Conservation (phyloP, 2,113 vertebrate genomes). For the Gorsachius goisagi region DNA sequence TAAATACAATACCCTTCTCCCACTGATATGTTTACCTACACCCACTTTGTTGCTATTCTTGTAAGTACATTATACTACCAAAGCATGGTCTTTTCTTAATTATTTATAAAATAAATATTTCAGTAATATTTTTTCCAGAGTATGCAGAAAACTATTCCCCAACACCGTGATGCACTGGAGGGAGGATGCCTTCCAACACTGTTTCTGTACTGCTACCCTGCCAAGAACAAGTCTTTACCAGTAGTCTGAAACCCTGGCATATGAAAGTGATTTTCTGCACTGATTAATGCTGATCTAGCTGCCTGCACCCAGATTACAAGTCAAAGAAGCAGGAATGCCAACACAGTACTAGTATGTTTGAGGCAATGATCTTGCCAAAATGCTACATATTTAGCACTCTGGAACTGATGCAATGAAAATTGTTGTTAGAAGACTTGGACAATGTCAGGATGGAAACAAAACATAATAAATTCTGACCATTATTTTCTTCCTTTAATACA, state of each 20-base stretch:
- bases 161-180: not conserved
- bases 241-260: not conserved
- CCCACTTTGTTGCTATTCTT: not conserved
- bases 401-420: not conserved
- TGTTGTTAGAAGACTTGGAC: not conserved
- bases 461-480: not conserved
- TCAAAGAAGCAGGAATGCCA: not conserved
- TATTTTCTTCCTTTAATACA: not conserved
- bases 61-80: not conserved
- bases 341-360: not conserved
- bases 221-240: not conserved
- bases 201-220: not conserved
- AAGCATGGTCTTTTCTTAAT: not conserved
- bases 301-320: not conserved
- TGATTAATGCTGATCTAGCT: constrained; percentile 6
- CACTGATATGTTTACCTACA: not conserved
- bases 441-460: not conserved
- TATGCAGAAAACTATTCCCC: not conserved
- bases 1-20: not conserved
- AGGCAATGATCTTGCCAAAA: not conserved
- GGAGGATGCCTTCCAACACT: not conserved
- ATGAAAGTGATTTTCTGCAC: not conserved
- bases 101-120: not conserved
- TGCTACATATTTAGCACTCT: not conserved
- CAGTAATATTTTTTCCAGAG: not conserved